These are phyloP conservation scores for Umimayanthus kanabou DNA, from an alignment of 92 coral and sea anemone species.

Conservation along the genomic window DNA sequence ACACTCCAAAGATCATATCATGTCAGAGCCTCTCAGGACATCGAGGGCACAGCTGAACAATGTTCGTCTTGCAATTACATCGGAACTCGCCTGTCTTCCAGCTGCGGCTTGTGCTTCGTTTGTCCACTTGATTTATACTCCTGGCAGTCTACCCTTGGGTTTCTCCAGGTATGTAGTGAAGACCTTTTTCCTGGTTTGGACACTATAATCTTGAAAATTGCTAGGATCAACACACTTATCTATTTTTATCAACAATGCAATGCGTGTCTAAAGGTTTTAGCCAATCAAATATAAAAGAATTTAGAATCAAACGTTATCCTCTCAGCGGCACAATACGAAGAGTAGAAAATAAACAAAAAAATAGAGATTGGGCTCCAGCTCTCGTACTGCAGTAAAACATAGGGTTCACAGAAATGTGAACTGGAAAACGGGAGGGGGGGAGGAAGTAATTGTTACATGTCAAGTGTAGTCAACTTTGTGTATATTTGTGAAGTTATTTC, in stretches of 20 bases:
- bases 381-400: neutral
- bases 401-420: neutral
- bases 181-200: neutral
- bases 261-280: neutral
- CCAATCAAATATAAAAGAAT: neutral
- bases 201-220: neutral
- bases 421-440: too few relatives aligned
- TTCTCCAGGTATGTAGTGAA: constrained; percentile 4
- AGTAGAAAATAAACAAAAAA: neutral
- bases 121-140: constrained; percentile 9
- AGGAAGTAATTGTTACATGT: too few relatives aligned
- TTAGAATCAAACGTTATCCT: neutral
- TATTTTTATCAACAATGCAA: neutral
- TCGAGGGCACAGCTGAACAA: constrained; percentile 23
- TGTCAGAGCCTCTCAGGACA: constrained; percentile 25
- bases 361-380: neutral
- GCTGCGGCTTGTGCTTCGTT: constrained; percentile 4
- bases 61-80: constrained; percentile 12
- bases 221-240: neutral
- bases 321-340: neutral
- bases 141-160: neutral
- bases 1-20: neutral
- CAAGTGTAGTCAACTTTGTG: too few relatives aligned
- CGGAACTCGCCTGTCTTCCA: neutral
- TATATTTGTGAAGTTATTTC: too few relatives aligned